Base-by-base conservation (phyloP, 2,113 vertebrate species). In the Passer domesticus region DNA sequence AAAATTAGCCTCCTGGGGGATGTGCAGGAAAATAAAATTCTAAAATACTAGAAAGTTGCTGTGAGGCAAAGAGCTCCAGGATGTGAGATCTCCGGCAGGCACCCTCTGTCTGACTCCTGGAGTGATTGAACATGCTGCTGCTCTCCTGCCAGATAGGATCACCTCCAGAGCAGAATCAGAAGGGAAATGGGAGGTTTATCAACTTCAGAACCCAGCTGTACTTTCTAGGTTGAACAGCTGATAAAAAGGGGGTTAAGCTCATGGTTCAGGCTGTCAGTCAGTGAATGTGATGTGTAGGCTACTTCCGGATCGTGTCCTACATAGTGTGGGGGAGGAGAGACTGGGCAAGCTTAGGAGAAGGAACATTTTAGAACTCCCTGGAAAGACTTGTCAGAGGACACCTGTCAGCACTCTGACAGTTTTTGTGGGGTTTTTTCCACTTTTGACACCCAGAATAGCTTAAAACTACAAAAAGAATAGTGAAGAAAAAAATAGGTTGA, bases 1-100 rank as follows among this genome's bases (percentile, higher is more conserved):
- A 64, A 95, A 96, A 96, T 95, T 91, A 83, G 60, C 52, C 55
- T 94, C 82, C 75, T 92, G 49, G 82, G 87, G 84, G 41, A 85
- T 4, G 5, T 59, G 63, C 63, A 83, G 56, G 82, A 81, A 94
- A 72, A 89, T 53, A 60, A 77, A 92, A 59, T 60, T 90, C 69
- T 95, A 63, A 93, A 93, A 67, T 22, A 88, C 66, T 49, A 81
- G 73, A 52, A 90, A 80, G 69, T 21, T 87, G 24, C 63, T 74
- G 31, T 44, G 60, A 80, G 87, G 44, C 56, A 56, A 25, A 47
- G 68, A 86, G 19, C 28, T 73, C 9, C 75, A 83, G 8, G 59
- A 59, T 74, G 33, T 59, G 72, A 90, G 55, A 39, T 58, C 72
- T 86, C 39, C 6, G 10, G 7, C 43, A 87, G 44, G 74, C 58